These are phyloP conservation scores for Magallana nippona DNA, from an alignment of 2,888 invertebrate genomes.

Conservation along the genomic window DNA sequence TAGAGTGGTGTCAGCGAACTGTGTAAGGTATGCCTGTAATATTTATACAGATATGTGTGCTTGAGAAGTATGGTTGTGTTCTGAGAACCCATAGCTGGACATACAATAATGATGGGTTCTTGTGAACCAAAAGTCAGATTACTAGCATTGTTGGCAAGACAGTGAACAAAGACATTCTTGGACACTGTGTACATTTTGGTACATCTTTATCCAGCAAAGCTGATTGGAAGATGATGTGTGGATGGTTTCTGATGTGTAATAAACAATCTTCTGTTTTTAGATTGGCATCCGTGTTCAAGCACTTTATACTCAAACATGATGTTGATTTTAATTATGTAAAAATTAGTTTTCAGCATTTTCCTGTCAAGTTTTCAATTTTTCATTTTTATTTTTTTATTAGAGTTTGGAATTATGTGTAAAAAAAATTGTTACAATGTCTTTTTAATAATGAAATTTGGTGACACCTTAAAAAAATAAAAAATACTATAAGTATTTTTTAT, in stretches of 20 bases:
- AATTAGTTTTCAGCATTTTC: conserved; percentile 53
- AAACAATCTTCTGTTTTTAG: neutral
- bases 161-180: neutral
- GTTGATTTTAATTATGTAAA: conserved; percentile 40
- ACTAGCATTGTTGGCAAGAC: neutral
- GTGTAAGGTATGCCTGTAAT: neutral
- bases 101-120: neutral
- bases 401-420: neutral
- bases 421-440: neutral
- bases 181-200: neutral
- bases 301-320: conserved; percentile 29
- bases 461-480: no score
- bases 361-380: conserved; percentile 46
- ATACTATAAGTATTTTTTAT: no score
- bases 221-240: conserved; percentile 30
- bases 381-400: neutral
- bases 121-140: neutral
- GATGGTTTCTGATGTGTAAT: conserved; percentile 31
- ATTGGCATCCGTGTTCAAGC: conserved; percentile 52
- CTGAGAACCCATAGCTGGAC: neutral
- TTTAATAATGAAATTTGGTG: neutral
- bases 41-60: neutral
- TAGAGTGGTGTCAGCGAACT: no score
- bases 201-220: no score
- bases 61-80: neutral